Conservation (phyloP, 2,888 invertebrate species). For the Caenorhabditis sinica region DNA sequence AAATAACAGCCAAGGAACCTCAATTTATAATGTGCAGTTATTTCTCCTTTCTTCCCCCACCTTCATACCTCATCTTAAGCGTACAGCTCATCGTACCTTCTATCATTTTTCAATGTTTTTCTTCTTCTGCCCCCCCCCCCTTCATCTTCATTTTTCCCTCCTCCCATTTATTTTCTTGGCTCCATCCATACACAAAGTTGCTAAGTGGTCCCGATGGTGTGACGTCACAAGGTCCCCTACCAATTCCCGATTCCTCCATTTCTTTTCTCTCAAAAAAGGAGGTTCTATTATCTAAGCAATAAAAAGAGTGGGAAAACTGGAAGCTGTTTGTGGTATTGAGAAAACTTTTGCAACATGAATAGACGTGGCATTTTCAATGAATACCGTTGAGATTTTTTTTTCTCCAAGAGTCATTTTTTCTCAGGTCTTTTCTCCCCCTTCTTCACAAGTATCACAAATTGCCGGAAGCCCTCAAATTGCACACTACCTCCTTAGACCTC, state of each 20-base stretch:
- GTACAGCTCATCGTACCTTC: conserved; percentile 9
- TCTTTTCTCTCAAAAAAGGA: conserved; percentile 17
- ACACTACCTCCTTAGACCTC: conserved; percentile 27
- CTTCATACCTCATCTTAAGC: conserved; percentile 4
- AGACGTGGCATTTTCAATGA: conserved; percentile 30
- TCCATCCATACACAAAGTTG: conserved; percentile 38
- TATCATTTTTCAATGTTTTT: conserved; percentile 10
- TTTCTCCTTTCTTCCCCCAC: conserved; percentile 10
- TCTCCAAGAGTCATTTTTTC: background rate
- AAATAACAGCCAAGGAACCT: conserved; percentile 54
- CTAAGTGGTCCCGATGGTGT: conserved; percentile 28
- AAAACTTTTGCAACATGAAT: conserved; percentile 14
- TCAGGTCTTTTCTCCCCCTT: background rate
- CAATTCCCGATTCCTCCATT: conserved; percentile 23
- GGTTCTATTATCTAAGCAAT: conserved; percentile 39
- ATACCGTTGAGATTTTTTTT: conserved; percentile 6
- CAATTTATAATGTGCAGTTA: conserved; percentile 57
- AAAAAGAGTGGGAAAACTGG: conserved; percentile 33
- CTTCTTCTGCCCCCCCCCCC: background rate
- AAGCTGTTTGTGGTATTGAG: background rate
- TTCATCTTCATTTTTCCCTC: background rate
- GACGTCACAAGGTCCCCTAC: conserved; percentile 42
- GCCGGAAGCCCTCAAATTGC: conserved; percentile 56
- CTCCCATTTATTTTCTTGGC: conserved; percentile 9
- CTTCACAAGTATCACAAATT: conserved; percentile 57